Base-by-base conservation (phyloP, 2,797 vertebrate genomes). In the Oreochromis grahami region DNA sequence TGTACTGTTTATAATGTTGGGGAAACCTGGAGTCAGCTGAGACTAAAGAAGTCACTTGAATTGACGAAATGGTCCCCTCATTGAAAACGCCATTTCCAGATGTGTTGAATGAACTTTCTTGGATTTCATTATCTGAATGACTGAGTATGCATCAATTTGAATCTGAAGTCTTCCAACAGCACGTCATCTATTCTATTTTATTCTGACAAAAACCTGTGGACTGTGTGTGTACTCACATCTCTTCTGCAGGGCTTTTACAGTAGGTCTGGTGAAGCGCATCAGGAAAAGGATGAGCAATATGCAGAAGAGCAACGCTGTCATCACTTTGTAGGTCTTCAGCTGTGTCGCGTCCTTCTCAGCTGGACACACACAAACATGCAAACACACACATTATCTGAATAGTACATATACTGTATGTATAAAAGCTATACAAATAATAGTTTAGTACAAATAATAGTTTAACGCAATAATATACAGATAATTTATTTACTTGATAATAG, bases 201-300 rank as follows among this genome's bases (percentile, higher is more conserved):
- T 6, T 53, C 41, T 56, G 34, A 3, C 29, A 45, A 34, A 76
- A 14, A 21, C 48, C 68, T 50, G 43, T 32, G 43, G 7, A 12
- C 24, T 55, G 79, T 70, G 38, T 76, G 41, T 55, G 11, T 6
- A 90, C 96, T 95, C 81, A 96, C 96, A 2, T 94, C 94, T 94
- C 84, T 92, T 96, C 84, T 92, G 92, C 77, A 96, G 60, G 53
- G 92, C 93, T 74, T 68, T 88, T 63, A 95, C 78, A 0, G 90
- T 90, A 3, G 95, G 95, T 68, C 15, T 92, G 65, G 85, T 86
- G 81, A 94, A 96, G 65, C 87, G 88, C 50, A 93, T 55, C 43
- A 96, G 70, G 6, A 96, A 5, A 7, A 94, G 58, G 15, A 85
- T 2, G 78, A 95, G 45, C 36, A 96, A 77, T 43, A 94, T n/a